phyloP scores from a whole-genome alignment of 2,888 invertebrate genomes.

The Andrena dorsata region DNA sequence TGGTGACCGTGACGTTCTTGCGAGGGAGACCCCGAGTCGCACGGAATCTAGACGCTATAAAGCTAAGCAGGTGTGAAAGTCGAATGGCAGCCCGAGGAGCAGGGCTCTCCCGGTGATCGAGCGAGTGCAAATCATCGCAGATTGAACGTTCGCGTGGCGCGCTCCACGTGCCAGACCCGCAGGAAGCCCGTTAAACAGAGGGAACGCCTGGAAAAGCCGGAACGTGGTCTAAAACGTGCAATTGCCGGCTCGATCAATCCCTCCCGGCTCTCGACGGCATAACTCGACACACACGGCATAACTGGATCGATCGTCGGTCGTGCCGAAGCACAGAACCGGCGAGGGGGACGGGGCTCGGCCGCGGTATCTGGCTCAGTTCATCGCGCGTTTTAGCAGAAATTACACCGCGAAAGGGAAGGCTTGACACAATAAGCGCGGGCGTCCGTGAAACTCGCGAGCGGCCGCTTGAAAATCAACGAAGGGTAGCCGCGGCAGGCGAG shows the following conservation, averaged over 20 bases:
- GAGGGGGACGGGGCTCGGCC: background rate
- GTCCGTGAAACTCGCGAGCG: constrained; percentile 20
- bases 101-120: background rate
- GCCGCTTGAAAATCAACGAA: constrained; percentile 19
- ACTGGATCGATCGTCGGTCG: constrained; percentile 43
- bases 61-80: too few species aligned
- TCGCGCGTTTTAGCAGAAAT: constrained; percentile 39
- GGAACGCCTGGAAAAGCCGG: constrained; percentile 41
- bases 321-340: constrained; percentile 21
- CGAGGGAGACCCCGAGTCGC: too few species aligned
- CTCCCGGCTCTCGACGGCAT: constrained; percentile 21
- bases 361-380: constrained; percentile 26
- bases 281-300: constrained; percentile 38
- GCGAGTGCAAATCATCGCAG: background rate
- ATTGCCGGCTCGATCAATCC: constrained; percentile 41
- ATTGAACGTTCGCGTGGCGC: background rate
- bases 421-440: constrained; percentile 34
- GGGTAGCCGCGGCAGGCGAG: too few species aligned
- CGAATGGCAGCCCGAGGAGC: too few species aligned
- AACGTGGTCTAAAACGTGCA: constrained; percentile 34
- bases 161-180: constrained; percentile 3
- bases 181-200: constrained; percentile 18
- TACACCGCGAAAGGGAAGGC: constrained; percentile 26
- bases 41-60: too few species aligned
- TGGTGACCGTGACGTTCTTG: background rate